Conservation (phyloP, 2,888 invertebrate genomes). For the Trachelus iudaicus region DNA sequence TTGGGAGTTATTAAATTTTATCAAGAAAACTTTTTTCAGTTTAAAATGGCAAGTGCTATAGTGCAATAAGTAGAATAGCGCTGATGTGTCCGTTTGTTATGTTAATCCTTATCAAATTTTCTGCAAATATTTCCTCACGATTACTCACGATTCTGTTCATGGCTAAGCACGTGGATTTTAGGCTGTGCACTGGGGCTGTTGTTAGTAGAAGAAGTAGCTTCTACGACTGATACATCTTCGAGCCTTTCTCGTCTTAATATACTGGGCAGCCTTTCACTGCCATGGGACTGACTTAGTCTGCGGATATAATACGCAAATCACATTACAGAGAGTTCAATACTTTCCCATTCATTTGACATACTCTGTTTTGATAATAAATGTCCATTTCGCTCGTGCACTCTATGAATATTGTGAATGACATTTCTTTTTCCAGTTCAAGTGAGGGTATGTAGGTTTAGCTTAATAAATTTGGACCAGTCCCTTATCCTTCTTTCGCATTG, state of each 20-base stretch:
- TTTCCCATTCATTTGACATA: constrained; percentile 20
- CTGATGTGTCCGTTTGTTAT: neutral
- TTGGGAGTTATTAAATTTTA: neutral
- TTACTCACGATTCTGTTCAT: constrained; percentile 56
- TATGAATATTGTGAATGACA: neutral
- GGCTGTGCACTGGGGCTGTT: constrained; percentile 27
- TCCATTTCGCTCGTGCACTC: neutral
- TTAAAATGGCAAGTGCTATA: neutral
- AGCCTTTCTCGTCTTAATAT: constrained; percentile 61
- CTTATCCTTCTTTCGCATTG: neutral
- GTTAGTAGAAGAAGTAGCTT: constrained; percentile 42
- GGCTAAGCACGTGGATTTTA: constrained; percentile 34
- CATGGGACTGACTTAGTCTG: constrained; percentile 46
- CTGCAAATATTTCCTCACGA: neutral
- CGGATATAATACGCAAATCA: constrained; percentile 34
- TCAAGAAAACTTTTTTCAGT: neutral
- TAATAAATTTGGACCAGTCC: neutral
- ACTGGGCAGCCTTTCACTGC: constrained; percentile 61
- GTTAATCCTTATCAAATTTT: neutral
- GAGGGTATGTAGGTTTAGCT: neutral
- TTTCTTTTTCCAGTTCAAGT: neutral
- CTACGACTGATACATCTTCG: constrained; percentile 61
- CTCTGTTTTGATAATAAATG: constrained; percentile 9
- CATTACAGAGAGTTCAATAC: constrained; percentile 32
- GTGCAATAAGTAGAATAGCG: neutral